Conservation (phyloP, 2,888 invertebrate genomes). For the Anoncus sp. region DNA sequence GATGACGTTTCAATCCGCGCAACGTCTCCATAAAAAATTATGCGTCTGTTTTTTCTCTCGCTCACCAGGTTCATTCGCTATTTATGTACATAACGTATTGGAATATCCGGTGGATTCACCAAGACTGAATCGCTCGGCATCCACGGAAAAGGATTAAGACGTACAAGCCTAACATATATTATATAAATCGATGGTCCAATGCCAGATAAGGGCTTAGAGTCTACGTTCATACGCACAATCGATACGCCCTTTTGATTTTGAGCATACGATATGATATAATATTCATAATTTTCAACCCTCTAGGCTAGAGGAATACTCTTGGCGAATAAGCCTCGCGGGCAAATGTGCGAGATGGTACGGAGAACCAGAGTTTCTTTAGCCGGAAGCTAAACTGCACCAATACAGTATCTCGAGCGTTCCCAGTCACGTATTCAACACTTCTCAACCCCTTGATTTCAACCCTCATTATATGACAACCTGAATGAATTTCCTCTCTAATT, state of each 20-base stretch:
- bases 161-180: background rate
- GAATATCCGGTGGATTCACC: conserved; percentile 38
- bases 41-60: conserved; percentile 26
- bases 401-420: conserved; percentile 50
- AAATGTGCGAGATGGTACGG: conserved; percentile 13
- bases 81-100: conserved; percentile 49
- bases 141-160: conserved; percentile 17
- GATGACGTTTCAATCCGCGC: conserved; percentile 30
- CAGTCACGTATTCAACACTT: conserved; percentile 60
- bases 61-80: conserved; percentile 20
- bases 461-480: conserved; percentile 57
- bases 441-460: conserved; percentile 52
- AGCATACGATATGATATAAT: background rate
- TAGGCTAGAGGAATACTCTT: conserved; percentile 29
- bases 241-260: background rate
- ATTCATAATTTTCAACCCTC: conserved; percentile 12
- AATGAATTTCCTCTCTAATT: conserved; percentile 56
- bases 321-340: conserved; percentile 44
- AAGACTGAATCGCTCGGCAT: conserved; percentile 54
- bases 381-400: conserved; percentile 45
- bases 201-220: background rate
- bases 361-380: conserved; percentile 51
- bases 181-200: background rate
- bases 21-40: conserved; percentile 28
- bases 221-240: background rate